phyloP scores from a whole-genome alignment of 2,797 vertebrate species.

The Cephalopachus bancanus region DNA sequence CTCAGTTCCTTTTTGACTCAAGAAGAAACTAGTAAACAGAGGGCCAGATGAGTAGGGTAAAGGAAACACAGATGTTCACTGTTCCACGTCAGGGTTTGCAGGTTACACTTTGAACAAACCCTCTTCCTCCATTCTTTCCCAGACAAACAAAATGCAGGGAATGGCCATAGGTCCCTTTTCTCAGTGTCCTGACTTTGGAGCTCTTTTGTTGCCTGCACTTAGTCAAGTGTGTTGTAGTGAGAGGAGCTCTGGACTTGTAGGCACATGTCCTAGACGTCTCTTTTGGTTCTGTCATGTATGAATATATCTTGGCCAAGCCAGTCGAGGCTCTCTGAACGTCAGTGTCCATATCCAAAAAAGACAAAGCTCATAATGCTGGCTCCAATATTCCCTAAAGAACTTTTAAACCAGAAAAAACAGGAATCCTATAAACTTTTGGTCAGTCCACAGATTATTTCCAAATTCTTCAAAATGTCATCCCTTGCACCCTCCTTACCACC shows the following conservation, averaged over 20 bases:
- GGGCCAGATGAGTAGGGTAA: not conserved
- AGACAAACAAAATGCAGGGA: not conserved
- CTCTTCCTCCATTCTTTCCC: not conserved
- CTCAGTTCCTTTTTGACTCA: slow-evolving; percentile 74
- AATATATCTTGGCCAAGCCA: not conserved
- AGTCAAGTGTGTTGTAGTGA: not conserved
- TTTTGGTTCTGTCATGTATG: not conserved
- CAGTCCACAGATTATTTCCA: not conserved
- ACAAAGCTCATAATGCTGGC: not conserved
- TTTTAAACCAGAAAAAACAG: not conserved
- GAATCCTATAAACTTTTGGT: not conserved
- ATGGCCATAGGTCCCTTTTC: not conserved
- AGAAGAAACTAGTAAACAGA: slow-evolving; percentile 59
- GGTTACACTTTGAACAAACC: not conserved
- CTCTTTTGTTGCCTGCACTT: not conserved
- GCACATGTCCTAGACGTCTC: not conserved
- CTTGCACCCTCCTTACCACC: not conserved
- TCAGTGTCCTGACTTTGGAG: not conserved
- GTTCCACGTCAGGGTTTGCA: not conserved
- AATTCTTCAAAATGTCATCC: not conserved
- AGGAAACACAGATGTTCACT: slow-evolving; percentile 13
- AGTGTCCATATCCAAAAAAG: not conserved
- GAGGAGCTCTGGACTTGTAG: not conserved
- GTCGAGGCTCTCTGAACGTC: not conserved
- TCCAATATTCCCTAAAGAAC: not conserved